Conservation (phyloP, 2,797 vertebrate species). For the Megaceryle alcyon region DNA sequence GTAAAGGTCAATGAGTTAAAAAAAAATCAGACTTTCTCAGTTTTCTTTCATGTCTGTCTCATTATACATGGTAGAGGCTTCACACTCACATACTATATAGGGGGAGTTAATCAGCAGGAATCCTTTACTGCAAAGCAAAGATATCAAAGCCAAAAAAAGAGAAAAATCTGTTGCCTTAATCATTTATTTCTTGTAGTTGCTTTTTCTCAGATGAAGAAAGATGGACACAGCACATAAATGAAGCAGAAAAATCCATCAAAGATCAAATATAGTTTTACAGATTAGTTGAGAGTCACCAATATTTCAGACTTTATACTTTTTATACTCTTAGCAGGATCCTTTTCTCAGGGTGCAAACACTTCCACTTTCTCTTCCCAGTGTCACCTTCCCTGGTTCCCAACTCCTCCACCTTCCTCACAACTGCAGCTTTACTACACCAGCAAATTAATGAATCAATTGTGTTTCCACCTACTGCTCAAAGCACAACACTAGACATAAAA, state of each 20-base stretch:
- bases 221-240: not conserved
- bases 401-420: not conserved
- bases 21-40: not conserved
- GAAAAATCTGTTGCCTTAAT: not conserved
- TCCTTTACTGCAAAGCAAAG: not conserved
- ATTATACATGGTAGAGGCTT: not conserved
- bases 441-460: not conserved
- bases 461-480: not conserved
- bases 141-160: not conserved
- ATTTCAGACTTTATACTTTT: not conserved
- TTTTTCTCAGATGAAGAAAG: not conserved
- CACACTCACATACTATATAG: not conserved
- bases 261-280: not conserved
- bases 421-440: not conserved
- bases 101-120: not conserved
- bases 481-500: not conserved
- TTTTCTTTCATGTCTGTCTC: not conserved
- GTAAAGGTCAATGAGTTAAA: conserved; percentile 1
- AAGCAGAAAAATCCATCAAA: not conserved
- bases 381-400: not conserved
- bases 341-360: not conserved
- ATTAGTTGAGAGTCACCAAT: not conserved
- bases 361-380: not conserved
- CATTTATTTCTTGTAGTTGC: not conserved
- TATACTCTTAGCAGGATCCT: not conserved